Base-by-base conservation (phyloP, 2,888 invertebrate genomes). In the Xylota segnis region DNA sequence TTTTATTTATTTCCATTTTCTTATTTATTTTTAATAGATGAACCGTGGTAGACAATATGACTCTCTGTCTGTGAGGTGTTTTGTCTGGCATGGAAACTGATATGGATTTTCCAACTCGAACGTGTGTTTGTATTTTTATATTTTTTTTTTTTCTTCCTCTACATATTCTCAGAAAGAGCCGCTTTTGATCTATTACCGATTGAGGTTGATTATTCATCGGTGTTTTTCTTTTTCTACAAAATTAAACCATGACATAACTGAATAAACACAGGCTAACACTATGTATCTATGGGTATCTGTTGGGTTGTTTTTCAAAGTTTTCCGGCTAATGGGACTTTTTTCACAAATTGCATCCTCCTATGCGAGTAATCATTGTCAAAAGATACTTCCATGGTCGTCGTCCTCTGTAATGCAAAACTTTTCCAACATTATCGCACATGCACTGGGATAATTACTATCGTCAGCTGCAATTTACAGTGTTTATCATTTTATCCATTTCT, bases 1-100 rank as follows among this genome's bases (percentile, higher is more conserved):
- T 16, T 37, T 18, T 18, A 16, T 16, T 58, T 47, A 18, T 32
- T 52, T 52, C 9, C 23, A 50, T 65, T 50, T 43, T 54, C 23
- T 34, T 61, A 52, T 47, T 29, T 45, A 10, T 12, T 59, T 45
- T 76, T 2, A 50, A 58, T 37, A 9, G 37, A 59, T 34, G 18
- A 65, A 74, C 40, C 58, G 63, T 68, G 58, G 79, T 37, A 84
- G 83, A 84, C 83, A 84, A 84, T 75, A 65, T 79, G 83, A 47
- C 79, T 79, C 63, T 59, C 43, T 74, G 52, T 65, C 27, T 71
- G 56, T 70, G 70, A 52, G 56, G 45, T 58, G 37, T n/a, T 72
- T 52, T 59, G 27, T 37, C 27, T 61, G 54, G 18, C 54, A 37
- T 50, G 56, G 61, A 61, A 72, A 52, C 45, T 65, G 29, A 61